Conservation (phyloP, 2,797 vertebrate genomes). For the Myotis myotis region DNA sequence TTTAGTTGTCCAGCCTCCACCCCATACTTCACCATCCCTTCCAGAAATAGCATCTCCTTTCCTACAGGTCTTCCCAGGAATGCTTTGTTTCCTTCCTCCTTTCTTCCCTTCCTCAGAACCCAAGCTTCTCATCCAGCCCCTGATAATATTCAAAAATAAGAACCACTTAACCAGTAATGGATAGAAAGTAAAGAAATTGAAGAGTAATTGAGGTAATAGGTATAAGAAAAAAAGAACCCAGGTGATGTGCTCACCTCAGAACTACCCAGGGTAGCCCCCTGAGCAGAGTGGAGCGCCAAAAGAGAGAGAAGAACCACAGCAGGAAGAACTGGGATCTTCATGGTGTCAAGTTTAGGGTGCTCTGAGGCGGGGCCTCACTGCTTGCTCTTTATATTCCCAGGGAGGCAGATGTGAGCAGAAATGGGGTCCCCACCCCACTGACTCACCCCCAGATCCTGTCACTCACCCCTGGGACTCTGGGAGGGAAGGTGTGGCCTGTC, state of each 20-base stretch:
- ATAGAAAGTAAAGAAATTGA: neutral
- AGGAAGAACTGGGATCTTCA: slow-evolving; percentile 70
- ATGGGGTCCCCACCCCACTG: slow-evolving; percentile 67
- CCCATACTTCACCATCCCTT: neutral
- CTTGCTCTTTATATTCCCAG: slow-evolving; percentile 70
- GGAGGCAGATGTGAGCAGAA: slow-evolving; percentile 45
- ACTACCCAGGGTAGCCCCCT: slow-evolving; percentile 67
- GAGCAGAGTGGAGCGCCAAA: slow-evolving; percentile 59
- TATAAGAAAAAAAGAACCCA: neutral
- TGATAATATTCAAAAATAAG: neutral
- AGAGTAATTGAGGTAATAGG: neutral
- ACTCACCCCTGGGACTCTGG: slow-evolving; percentile 57
- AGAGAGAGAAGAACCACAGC: slow-evolving; percentile 63
- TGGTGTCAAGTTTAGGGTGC: slow-evolving; percentile 63
- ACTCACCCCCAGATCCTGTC: slow-evolving; percentile 62
- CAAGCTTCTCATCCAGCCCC: neutral
- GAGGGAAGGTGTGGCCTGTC: slow-evolving; percentile 32
- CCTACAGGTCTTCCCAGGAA: neutral
- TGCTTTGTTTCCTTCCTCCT: neutral
- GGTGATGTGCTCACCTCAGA: slow-evolving; percentile 56
- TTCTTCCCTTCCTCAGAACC: neutral
- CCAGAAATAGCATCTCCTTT: neutral
- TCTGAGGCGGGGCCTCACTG: slow-evolving; percentile 64
- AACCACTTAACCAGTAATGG: neutral
- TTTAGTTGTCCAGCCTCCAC: neutral